Evolutionary conservation across 2,113 vertebrate species (phyloP).

Genomic region (Tachycineta bicolor): DNA sequence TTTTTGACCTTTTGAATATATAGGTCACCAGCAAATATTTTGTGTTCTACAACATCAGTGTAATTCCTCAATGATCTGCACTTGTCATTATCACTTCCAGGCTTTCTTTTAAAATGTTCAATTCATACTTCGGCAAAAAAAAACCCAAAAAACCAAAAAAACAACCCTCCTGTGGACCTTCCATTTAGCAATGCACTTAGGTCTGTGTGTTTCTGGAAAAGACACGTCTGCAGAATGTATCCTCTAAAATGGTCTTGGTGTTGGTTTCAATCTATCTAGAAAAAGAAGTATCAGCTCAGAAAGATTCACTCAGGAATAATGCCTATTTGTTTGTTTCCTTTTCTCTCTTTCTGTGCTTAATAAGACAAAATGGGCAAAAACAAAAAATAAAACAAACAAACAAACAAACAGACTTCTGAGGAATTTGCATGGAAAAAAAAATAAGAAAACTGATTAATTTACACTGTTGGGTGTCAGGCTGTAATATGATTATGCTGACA

Average conservation of each 20-base stretch:
- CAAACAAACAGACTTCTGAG: not conserved
- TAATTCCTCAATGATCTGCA: not conserved
- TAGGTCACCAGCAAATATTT: not conserved
- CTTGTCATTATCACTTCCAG: not conserved
- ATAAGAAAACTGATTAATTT: conserved; percentile 51
- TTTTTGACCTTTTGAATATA: not conserved
- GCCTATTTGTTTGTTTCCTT: not conserved
- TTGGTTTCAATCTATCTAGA: not conserved
- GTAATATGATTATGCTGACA: conserved; percentile 53
- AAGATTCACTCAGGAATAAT: not conserved
- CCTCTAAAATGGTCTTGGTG: not conserved
- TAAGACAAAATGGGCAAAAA: not conserved
- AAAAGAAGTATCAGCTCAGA: not conserved
- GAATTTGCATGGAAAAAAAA: not conserved
- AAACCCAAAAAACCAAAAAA: not conserved
- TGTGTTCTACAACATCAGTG: not conserved
- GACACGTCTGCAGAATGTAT: not conserved
- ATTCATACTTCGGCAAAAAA: not conserved
- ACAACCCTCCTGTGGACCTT: not conserved
- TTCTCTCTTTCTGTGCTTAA: not conserved
- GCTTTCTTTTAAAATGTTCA: not conserved
- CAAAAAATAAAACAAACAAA: not conserved
- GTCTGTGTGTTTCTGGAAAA: not conserved
- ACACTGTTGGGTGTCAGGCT: conserved; percentile 27
- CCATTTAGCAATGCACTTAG: not conserved